These are phyloP conservation scores for Crypturellus undulatus DNA, from an alignment of 2,113 vertebrate species.

Conservation along the genomic window DNA sequence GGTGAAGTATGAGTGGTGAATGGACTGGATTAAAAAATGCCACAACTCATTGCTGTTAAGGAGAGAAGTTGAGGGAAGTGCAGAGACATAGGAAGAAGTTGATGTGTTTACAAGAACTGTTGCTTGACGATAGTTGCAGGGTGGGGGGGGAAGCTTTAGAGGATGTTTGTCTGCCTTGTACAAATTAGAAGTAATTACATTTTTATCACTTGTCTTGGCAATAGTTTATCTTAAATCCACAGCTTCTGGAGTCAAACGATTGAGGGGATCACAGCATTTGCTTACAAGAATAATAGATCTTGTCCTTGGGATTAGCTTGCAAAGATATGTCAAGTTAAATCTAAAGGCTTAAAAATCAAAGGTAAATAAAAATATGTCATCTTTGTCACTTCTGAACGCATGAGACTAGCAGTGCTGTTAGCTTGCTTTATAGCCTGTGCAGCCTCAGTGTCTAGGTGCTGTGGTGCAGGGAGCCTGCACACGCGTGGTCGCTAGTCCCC, in stretches of 20 bases:
- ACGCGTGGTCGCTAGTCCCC: rapidly evolving
- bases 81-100: rapidly evolving
- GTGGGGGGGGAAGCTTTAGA: not conserved
- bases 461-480: rapidly evolving
- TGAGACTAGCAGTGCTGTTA: not conserved
- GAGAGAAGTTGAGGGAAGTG: not conserved
- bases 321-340: not conserved
- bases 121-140: not conserved
- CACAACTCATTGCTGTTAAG: not conserved
- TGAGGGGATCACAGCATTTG: not conserved
- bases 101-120: not conserved
- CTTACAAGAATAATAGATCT: not conserved
- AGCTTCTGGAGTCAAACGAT: not conserved
- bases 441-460: not conserved
- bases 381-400: not conserved
- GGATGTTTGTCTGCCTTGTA: not conserved
- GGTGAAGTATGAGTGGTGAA: not conserved
- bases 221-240: not conserved
- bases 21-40: not conserved
- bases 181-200: not conserved
- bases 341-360: not conserved
- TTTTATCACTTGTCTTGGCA: not conserved
- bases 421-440: not conserved
- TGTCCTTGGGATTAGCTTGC: not conserved
- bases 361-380: not conserved